A percentile compares a stretch with the other conserved stretches of the same genome.
Evolutionary conservation across 2,888 invertebrate species (phyloP).

Genomic region (Pachymerium ferrugineum): DNA sequence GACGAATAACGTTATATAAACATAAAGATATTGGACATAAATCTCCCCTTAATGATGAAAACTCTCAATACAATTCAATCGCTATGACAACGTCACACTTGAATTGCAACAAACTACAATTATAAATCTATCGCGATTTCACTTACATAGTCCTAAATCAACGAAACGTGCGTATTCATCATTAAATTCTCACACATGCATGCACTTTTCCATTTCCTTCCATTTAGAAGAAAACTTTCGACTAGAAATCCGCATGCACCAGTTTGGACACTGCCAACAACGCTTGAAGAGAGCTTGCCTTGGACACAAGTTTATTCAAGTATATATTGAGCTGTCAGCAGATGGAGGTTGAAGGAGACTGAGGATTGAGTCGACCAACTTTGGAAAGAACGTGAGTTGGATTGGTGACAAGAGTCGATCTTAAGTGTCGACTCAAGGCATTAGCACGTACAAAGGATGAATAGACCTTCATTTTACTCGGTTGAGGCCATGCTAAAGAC

Average conservation of each 20-base stretch:
- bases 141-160: neutral
- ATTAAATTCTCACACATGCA: neutral
- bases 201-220: constrained; percentile 1
- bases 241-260: too few relatives aligned
- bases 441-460: constrained; percentile 14
- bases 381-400: constrained; percentile 2
- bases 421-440: constrained; percentile 13
- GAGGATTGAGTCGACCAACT: neutral
- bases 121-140: neutral
- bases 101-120: neutral
- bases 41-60: neutral
- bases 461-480: constrained; percentile 18
- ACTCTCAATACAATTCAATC: neutral
- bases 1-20: constrained; percentile 5
- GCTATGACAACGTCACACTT: constrained; percentile 5
- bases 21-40: constrained; percentile 11
- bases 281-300: neutral
- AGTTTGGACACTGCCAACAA: constrained; percentile 6
- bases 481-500: neutral
- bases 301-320: constrained; percentile 13
- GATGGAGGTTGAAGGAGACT: neutral
- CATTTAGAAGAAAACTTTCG: neutral
- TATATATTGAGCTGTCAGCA: constrained; percentile 21
- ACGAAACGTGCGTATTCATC: neutral
- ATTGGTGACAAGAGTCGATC: constrained; percentile 21